phyloP scores from a whole-genome alignment of 2,113 vertebrate species.

The Gnathonemus longibarbis region DNA sequence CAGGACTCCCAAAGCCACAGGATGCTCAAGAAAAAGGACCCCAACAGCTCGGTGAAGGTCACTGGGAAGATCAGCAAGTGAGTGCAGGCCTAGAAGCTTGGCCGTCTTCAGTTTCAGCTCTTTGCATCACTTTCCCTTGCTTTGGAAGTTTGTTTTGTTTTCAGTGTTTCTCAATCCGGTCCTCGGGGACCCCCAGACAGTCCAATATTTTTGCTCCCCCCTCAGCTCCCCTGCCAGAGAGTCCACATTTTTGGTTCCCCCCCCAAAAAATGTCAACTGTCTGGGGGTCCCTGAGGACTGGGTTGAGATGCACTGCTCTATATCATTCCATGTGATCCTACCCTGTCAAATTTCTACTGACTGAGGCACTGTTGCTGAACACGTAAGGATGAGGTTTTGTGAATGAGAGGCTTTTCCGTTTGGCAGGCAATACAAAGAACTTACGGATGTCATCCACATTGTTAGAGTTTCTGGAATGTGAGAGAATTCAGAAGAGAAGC shows the following conservation, averaged over 20 bases:
- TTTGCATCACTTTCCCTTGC: not conserved
- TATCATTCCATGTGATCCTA: not conserved
- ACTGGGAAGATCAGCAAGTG: slow-evolving; percentile 52
- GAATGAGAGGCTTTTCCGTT: slow-evolving; percentile 25
- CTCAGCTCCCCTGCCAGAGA: not conserved
- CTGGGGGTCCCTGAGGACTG: not conserved
- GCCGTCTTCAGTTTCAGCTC: not conserved
- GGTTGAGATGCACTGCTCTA: not conserved
- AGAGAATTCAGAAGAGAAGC: not conserved
- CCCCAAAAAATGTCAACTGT: not conserved
- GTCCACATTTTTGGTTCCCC: not conserved
- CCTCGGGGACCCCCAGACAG: not conserved
- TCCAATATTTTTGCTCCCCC: not conserved
- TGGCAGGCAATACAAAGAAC: not conserved
- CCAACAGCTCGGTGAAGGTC: slow-evolving; percentile 28
- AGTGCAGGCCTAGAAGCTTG: slow-evolving; percentile 33
- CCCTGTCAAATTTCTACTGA: not conserved
- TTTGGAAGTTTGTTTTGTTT: slow-evolving; percentile 14
- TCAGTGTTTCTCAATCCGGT: not conserved
- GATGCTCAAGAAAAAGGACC: slow-evolving; percentile 56
- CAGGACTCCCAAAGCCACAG: slow-evolving; percentile 30
- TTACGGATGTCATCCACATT: not conserved
- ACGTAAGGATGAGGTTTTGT: not conserved
- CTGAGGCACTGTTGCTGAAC: not conserved
- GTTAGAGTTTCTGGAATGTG: not conserved